Evolutionary conservation across 2,888 invertebrate genomes (phyloP).

Genomic region (Anaspis maculata): DNA sequence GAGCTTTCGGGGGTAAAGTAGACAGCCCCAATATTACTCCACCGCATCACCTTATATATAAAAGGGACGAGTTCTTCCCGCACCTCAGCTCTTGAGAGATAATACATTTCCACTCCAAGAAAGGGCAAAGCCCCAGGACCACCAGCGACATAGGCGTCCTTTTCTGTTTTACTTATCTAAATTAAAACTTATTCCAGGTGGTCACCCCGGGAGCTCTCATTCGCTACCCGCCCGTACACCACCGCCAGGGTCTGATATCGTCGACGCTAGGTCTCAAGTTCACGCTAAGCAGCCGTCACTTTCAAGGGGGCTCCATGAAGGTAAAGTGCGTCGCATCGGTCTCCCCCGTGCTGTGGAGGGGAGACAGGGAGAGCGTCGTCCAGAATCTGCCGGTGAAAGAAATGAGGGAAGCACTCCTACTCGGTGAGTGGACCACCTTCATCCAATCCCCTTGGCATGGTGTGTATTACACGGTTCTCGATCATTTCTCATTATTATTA

Average conservation of each 20-base stretch:
- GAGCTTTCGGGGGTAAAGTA: too few species aligned
- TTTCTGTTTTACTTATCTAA: constrained; percentile 1
- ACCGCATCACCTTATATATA: too few species aligned
- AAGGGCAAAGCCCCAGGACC: too few species aligned
- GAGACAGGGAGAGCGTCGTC: constrained; percentile 51
- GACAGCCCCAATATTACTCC: too few species aligned
- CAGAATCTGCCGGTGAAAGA: constrained; percentile 50
- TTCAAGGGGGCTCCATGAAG: constrained; percentile 52
- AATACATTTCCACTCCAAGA: too few species aligned
- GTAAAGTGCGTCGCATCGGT: constrained; percentile 55
- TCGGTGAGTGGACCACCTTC: constrained; percentile 45
- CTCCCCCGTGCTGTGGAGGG: constrained; percentile 52
- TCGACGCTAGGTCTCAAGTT: constrained; percentile 50
- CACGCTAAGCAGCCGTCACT: constrained; percentile 48
- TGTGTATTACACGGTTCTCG: too few species aligned
- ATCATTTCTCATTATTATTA: too few species aligned
- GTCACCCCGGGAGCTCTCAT: constrained; percentile 44
- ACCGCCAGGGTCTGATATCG: constrained; percentile 51
- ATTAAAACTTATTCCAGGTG: constrained; percentile 45
- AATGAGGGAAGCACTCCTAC: constrained; percentile 53
- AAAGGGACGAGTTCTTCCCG: too few species aligned
- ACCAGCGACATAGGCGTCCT: too few species aligned
- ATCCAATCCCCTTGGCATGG: constrained; percentile 16
- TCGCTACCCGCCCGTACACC: constrained; percentile 47
- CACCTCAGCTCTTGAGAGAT: too few species aligned